phyloP scores from a whole-genome alignment of 2,797 vertebrate species.

The Atherinosoma microstoma region DNA sequence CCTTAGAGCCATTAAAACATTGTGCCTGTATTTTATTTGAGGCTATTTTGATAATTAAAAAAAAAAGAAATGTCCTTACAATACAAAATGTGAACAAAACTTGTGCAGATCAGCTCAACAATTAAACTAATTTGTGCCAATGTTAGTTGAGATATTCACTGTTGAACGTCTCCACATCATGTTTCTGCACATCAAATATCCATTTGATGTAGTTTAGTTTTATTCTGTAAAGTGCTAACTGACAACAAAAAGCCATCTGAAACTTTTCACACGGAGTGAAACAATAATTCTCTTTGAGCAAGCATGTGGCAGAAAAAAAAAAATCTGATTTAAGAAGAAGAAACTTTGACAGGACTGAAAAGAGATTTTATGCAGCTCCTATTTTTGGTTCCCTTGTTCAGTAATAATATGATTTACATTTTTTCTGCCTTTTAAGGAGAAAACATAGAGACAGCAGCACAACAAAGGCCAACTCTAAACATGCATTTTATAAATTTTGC shows the following conservation, averaged over 20 bases:
- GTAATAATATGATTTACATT: background rate
- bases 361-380: background rate
- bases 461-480: slow-evolving; percentile 51
- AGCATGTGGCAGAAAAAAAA: no score
- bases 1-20: no score
- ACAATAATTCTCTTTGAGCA: no score
- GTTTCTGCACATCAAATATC: background rate
- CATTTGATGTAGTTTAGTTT: background rate
- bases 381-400: background rate
- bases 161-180: background rate
- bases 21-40: no score
- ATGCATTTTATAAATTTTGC: slow-evolving; percentile 61
- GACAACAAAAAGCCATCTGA: no score
- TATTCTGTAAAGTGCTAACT: no score
- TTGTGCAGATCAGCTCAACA: background rate
- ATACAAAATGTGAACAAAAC: background rate
- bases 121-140: background rate
- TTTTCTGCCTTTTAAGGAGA: slow-evolving; percentile 29
- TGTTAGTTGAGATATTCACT: background rate
- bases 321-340: no score
- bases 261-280: no score
- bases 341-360: no score
- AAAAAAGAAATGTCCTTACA: background rate
- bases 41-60: no score
- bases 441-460: slow-evolving; percentile 38